Conservation (phyloP, 2,888 invertebrate genomes). For the Oxycera nigricornis region DNA sequence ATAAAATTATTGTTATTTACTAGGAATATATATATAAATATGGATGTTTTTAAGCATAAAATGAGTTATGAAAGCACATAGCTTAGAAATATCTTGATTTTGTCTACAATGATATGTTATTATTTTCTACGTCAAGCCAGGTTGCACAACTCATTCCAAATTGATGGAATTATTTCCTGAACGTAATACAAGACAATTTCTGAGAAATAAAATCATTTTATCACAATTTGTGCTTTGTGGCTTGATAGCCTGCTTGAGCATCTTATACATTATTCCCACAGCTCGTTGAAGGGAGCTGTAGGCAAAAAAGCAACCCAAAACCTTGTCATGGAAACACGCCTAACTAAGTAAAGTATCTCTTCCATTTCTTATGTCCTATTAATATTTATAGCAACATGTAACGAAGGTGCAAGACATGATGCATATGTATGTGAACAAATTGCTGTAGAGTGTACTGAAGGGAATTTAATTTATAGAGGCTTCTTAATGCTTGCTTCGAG, state of each 20-base stretch:
- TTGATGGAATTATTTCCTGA: neutral
- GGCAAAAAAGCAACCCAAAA: neutral
- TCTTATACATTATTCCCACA: neutral
- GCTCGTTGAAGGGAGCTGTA: neutral
- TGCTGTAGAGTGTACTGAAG: constrained; percentile 14
- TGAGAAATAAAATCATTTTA: constrained; percentile 22
- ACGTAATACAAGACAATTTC: constrained; percentile 19
- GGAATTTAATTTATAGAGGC: constrained; percentile 30
- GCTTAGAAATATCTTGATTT: too few species aligned
- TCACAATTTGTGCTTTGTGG: constrained; percentile 15
- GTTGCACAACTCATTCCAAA: neutral
- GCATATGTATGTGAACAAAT: constrained; percentile 19
- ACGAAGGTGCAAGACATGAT: neutral
- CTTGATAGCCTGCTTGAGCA: neutral
- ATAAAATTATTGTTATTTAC: too few species aligned
- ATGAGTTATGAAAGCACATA: too few species aligned
- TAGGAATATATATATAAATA: too few species aligned
- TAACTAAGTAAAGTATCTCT: constrained; percentile 23
- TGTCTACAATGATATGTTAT: neutral
- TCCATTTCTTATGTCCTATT: constrained; percentile 29
- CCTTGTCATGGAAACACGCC: neutral
- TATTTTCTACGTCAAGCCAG: neutral
- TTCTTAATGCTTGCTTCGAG: constrained; percentile 1
- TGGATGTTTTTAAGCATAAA: too few species aligned
- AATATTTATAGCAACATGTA: constrained; percentile 18